Evolutionary conservation across 2,113 vertebrate genomes (phyloP), one percentile per base, ranked within the genome.

Genomic region (Cygnus buccinator): DNA sequence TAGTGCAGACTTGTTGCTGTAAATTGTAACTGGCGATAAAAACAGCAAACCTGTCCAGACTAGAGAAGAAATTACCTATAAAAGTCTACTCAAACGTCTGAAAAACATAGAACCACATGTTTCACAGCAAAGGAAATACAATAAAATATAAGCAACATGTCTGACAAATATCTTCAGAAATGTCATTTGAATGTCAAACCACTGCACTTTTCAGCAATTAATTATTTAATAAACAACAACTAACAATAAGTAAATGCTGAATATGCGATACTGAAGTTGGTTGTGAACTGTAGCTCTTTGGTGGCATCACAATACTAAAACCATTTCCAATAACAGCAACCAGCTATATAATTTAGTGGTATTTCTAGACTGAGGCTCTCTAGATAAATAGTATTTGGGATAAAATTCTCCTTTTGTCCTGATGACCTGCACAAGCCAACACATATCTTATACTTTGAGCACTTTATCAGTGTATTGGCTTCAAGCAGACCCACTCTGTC

Each of bases 1-100:
- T 92, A 67, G 29, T 79, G 62, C 44, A 78, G 80, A 76, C 44
- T 44, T 7, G 1, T 87, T 93, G 35, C 73, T 82, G 58, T 92
- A 91, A 95, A 94, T 92, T 81, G 9, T 75, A 89, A 82, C 43
- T 39, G 44, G 70, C 44, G 87, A 84, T 90, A 94, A 90, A 88
- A 94, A 54, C 28, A 88, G 43, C 57, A 89, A 83, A 76, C 25
- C 65, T 81, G 58, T 89, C 73, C 6, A 0, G 29, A 61, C 61
- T 58, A 73, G 90, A 84, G 77, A 90, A 92, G 62, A 89, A 87
- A 95, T 87, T 90, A 70, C 73, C 31, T 89, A 50, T 76, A 89
- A 90, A 94, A 95, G 17, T 70, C 73, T 84, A 28, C 70, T 62
- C 74, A 93, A 87, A 87, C 66, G 11, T 79, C 77, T 87, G 54